Evolutionary conservation across 2,797 vertebrate species (phyloP).

Genomic region (Chelonia mydas): DNA sequence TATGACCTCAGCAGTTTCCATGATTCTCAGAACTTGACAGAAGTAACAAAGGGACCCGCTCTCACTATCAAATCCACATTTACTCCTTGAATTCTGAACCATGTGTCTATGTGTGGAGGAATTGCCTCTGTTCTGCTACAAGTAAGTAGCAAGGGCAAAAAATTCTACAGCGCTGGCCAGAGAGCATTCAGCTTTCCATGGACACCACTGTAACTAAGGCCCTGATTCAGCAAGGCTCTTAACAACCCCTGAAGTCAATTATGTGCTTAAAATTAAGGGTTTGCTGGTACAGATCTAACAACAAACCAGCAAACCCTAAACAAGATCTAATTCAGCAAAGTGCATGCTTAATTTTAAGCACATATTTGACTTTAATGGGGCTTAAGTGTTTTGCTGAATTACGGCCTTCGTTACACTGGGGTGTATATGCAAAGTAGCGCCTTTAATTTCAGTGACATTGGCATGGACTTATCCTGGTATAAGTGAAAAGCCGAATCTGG

Average conservation of each 20-base stretch:
- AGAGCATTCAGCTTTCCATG: not conserved
- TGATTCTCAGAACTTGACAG: not conserved
- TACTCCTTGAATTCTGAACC: not conserved
- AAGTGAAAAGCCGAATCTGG: constrained; percentile 46
- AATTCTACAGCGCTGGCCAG: not conserved
- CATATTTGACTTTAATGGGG: not conserved
- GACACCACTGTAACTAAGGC: not conserved
- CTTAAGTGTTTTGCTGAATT: not conserved
- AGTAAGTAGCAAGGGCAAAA: not conserved
- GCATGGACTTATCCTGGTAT: constrained; percentile 47
- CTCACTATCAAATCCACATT: not conserved
- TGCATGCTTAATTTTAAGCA: not conserved
- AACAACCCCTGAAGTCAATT: not conserved
- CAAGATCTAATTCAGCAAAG: constrained; percentile 22
- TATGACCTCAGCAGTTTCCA: not conserved
- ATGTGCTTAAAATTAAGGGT: not conserved
- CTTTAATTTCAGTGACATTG: constrained; percentile 9
- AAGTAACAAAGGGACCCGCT: not conserved
- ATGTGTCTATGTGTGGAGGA: not conserved
- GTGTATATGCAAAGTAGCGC: constrained; percentile 33
- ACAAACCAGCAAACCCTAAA: not conserved
- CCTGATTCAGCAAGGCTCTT: not conserved
- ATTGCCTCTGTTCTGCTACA: not conserved
- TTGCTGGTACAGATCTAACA: not conserved
- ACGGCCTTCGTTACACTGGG: constrained; percentile 29